These are phyloP conservation scores for Pipistrellus nathusii DNA, from an alignment of 2,797 vertebrate species.

Conservation along the genomic window DNA sequence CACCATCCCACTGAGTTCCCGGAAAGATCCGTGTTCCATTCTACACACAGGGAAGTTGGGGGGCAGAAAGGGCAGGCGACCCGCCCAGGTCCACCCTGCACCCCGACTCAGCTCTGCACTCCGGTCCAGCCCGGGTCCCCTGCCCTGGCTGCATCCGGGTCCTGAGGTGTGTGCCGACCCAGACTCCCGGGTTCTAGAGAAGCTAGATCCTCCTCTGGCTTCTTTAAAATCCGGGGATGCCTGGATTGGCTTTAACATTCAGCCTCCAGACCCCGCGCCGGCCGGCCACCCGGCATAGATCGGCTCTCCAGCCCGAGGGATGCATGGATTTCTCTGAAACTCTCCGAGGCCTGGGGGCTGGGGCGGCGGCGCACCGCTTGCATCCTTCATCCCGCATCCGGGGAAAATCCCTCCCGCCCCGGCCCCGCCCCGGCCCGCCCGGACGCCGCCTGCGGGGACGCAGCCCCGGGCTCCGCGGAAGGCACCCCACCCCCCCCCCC, in stretches of 20 bases:
- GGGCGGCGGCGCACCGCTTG: neutral
- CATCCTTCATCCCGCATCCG: neutral
- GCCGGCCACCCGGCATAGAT: neutral
- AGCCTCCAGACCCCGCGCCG: neutral
- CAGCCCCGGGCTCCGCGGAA: neutral
- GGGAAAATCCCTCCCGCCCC: neutral
- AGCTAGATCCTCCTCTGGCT: neutral
- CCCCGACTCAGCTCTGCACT: neutral
- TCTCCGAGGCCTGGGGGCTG: neutral
- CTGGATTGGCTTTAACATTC: neutral
- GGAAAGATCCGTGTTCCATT: neutral
- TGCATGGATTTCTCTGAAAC: neutral
- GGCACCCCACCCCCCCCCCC: neutral
- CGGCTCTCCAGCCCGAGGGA: neutral
- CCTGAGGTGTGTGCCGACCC: constrained; percentile 44
- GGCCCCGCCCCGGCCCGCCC: too few species aligned
- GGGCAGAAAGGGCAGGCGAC: neutral
- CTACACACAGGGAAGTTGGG: neutral
- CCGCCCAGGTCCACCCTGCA: neutral
- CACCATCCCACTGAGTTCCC: neutral
- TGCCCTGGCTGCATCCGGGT: neutral
- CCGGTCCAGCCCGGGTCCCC: fast-evolving
- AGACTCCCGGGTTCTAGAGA: constrained; percentile 46
- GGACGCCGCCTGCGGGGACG: neutral
- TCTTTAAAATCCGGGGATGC: neutral